Evolutionary conservation across 2,797 vertebrate genomes (phyloP), one percentile per base, ranked within the genome.

Genomic region (Vipera latastei): DNA sequence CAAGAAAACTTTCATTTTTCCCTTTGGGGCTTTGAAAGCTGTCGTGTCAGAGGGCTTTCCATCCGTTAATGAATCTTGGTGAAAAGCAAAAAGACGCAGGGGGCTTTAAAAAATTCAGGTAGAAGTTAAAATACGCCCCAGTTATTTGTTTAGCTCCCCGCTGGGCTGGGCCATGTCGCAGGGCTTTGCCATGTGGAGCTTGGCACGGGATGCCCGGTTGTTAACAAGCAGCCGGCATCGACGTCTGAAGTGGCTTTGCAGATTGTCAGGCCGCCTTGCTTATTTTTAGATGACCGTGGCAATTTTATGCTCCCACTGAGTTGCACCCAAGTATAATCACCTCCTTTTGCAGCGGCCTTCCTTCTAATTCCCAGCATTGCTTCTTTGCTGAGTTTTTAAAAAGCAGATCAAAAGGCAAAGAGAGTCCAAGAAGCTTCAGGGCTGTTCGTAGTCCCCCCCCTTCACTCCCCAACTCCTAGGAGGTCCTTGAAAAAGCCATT

Each of bases 111-210:
- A 32, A 32, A n/a, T 4, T 85, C 51, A 55, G 28, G 73, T 14
- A 11, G 4, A 8, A 55, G 55, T 92, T 60, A 90, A 90, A 88
- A 32, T 90, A 56, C 4, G 44, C 51, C 32, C 63, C 55, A 88
- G 88, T 48, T 9, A 3, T 86, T 86, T 38, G 63, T 38, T 92
- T 32, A n/a, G 6, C 18, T 87, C n/a, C 20, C 38, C 2, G 44
- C 28, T 0, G 14, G 78, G 55, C 4, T 0, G 25, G 4, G 48
- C 73, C 92, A 61, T 12, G 26, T 32, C 2, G 56, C 28, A 12
- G 51, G 1, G 0, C 0, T 3, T 0, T 7, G 57, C 32, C 14
- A 2, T 4, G 0, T 7, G 28, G 53, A 90, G 7, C 4, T 51
- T 89, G 28, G 2, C 20, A 22, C 22, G 25, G 16, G 60, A 59